phyloP scores from a whole-genome alignment of 2,797 vertebrate genomes.

The Yasuhikotakia modesta region DNA sequence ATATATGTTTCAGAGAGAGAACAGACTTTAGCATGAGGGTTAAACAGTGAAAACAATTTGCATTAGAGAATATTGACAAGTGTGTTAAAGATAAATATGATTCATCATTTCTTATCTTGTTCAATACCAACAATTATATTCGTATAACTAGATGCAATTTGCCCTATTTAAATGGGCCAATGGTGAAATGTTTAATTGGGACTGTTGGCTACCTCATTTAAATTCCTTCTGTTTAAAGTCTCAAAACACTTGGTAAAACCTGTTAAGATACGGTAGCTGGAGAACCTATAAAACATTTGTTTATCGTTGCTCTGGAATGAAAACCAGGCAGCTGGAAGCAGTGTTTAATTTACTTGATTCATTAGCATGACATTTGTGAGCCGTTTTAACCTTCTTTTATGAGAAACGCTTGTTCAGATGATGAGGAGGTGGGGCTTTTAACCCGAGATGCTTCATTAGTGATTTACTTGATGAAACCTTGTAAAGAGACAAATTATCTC shows the following conservation, averaged over 20 bases:
- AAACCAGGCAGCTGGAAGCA: neutral
- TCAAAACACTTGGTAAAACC: constrained; percentile 10
- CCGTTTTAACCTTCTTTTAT: constrained; percentile 37
- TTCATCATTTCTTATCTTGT: neutral
- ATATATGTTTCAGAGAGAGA: too few relatives aligned
- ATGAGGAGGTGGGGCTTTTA: constrained; percentile 20
- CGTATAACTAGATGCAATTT: neutral
- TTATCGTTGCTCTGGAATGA: constrained; percentile 3
- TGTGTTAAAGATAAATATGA: neutral
- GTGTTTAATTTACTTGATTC: constrained; percentile 24
- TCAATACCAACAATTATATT: neutral
- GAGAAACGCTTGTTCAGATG: neutral
- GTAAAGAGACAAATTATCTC: constrained; percentile 34
- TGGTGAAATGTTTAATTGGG: neutral
- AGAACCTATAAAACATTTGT: neutral
- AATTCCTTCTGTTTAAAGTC: neutral
- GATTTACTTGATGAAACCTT: constrained; percentile 34
- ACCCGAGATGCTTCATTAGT: constrained; percentile 34
- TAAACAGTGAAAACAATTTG: neutral
- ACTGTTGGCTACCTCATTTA: neutral
- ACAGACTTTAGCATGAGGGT: too few relatives aligned
- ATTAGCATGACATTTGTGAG: constrained; percentile 40
- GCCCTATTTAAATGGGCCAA: neutral
- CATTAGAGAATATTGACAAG: neutral
- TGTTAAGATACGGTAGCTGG: constrained; percentile 12